These are phyloP conservation scores for Tamandua tetradactyla DNA, from an alignment of 2,797 vertebrate species.

Conservation along the genomic window DNA sequence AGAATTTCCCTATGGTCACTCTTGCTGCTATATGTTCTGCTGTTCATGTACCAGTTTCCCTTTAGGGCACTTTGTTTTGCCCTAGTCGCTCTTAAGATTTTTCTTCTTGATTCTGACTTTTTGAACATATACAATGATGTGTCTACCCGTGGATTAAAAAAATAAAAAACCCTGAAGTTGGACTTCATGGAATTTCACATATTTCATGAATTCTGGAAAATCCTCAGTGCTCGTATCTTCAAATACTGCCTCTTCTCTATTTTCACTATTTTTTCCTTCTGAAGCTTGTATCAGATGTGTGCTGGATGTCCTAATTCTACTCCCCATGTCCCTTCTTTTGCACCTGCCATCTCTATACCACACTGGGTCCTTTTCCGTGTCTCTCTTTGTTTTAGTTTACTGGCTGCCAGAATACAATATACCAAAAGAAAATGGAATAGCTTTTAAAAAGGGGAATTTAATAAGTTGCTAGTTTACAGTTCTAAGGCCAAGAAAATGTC, in stretches of 20 bases:
- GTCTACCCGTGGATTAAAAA: not conserved
- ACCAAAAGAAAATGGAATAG: too few species aligned
- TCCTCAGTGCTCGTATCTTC: not conserved
- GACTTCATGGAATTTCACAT: accelerated
- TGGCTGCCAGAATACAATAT: too few species aligned
- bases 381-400: too few species aligned
- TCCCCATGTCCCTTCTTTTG: too few species aligned
- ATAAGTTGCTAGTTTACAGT: too few species aligned
- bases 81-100: not conserved
- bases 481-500: too few species aligned
- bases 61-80: not conserved
- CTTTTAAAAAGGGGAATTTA: too few species aligned
- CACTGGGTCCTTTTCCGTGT: too few species aligned
- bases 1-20: accelerated
- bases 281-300: accelerated
- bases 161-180: not conserved
- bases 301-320: too few species aligned
- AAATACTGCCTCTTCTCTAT: not conserved
- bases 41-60: accelerated
- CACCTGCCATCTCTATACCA: too few species aligned
- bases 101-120: not conserved
- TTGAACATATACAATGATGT: not conserved
- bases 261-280: too few species aligned
- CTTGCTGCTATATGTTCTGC: not conserved
- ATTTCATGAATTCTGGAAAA: not conserved